Base-by-base conservation (phyloP, 2,113 vertebrate species). In the Scartelaos histophorus region DNA sequence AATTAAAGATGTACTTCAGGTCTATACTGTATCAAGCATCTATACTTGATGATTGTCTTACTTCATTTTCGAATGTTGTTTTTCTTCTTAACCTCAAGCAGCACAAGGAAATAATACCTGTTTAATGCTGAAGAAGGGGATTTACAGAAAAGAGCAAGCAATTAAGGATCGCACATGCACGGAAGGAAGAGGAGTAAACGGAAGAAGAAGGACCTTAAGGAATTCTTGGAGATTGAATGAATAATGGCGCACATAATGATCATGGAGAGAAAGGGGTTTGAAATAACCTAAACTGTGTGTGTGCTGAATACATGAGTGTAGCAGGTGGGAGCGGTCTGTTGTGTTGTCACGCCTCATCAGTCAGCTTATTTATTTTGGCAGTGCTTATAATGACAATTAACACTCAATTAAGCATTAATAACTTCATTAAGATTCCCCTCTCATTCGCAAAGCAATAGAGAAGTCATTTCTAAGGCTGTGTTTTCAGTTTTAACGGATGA, bases 191-290 rank as follows among this genome's bases (percentile, higher is more conserved):
- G 54, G 47, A 13, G 24, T n/a, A 1, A 34, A 49, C 19, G 29
- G 34, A 3, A 4, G 56, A 0, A 49, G 64, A 70, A 66, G 51
- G 51, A 79, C 58, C 64, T 77, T 12, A 58, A 79, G 67, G 56
- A 71, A 70, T 64, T 57, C 22, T 53, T 57, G 9, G 66, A 49
- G 46, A 43, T 11, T 34, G 61, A 78, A 82, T 81, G 73, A 72
- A 60, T 25, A 29, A 60, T 25, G 29, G 0, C 12, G 56, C 5
- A 58, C 24, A 16, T 53, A 53, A 53, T 53, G 51, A 54, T 21
- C 17, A 61, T 81, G 70, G 71, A 81, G 75, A 74, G 69, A 88
- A 80, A 75, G 85, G 70, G 72, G 82, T 88, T 84, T 79, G 82
- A 34, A 61, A 61, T 61, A 7, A 61, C 17, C 7, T 3, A 17